Conservation (phyloP, 2,888 invertebrate species). For the Nasonovia ribisnigri region DNA sequence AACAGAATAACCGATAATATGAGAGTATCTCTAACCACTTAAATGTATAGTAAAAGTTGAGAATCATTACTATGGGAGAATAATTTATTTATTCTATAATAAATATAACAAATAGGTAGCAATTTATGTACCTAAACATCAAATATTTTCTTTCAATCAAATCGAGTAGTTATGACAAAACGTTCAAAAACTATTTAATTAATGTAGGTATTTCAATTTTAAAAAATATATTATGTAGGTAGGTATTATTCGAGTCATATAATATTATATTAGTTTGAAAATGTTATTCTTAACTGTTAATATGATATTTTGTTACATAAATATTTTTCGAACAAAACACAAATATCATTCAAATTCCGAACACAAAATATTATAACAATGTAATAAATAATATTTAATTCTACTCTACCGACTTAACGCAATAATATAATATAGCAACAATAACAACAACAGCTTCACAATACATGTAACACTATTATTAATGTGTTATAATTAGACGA, state of each 20-base stretch:
- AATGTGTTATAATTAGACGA: not conserved
- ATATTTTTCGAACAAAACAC: not conserved
- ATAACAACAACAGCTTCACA: not conserved
- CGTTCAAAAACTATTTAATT: not conserved
- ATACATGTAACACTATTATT: conserved; percentile 5
- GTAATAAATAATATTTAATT: no score
- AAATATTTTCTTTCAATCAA: not conserved
- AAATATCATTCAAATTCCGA: not conserved
- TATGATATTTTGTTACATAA: not conserved
- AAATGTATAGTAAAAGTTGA: not conserved
- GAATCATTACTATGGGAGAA: not conserved
- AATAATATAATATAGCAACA: not conserved
- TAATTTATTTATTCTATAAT: not conserved
- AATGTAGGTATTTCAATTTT: not conserved
- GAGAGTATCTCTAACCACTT: not conserved
- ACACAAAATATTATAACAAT: not conserved
- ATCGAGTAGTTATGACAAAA: not conserved
- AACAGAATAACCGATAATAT: not conserved
- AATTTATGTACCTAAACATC: not conserved
- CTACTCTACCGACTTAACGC: no score
- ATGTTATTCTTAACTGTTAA: not conserved
- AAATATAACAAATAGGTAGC: not conserved
- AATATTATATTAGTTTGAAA: not conserved
- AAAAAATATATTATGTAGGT: no score
- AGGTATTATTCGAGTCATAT: not conserved